Conservation (phyloP, 2,797 vertebrate species). For the Nothura maculosa region DNA sequence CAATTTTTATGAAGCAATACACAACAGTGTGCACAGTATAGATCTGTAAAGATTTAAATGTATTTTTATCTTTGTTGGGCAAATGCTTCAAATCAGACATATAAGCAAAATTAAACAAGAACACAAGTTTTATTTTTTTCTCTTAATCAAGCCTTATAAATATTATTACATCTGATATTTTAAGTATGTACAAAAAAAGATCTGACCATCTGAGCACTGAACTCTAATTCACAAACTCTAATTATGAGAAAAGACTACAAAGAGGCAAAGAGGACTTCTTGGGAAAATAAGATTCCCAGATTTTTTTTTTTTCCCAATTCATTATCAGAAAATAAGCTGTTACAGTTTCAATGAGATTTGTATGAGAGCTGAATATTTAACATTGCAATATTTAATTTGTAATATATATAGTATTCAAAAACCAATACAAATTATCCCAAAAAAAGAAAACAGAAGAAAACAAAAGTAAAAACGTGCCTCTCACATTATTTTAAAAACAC, state of each 20-base stretch:
- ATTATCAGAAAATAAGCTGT: neutral
- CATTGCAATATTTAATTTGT: neutral
- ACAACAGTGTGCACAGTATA: neutral
- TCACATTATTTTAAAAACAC: neutral
- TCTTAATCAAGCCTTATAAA: neutral
- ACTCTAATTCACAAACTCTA: neutral
- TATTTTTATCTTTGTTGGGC: neutral
- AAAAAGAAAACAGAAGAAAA: neutral
- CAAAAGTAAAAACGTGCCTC: accelerated
- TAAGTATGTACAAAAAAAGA: neutral
- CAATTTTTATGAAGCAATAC: neutral
- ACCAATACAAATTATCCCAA: neutral
- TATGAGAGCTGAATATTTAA: neutral
- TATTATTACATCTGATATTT: neutral
- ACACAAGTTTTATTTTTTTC: accelerated
- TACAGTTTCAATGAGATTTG: neutral
- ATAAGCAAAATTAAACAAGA: neutral
- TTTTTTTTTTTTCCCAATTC: neutral
- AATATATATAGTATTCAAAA: neutral
- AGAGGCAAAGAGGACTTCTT: neutral
- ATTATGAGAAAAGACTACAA: neutral
- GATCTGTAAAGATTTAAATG: neutral
- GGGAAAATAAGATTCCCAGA: neutral
- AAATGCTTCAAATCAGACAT: neutral
- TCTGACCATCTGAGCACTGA: neutral